These are phyloP conservation scores for Rhynchotus rufescens DNA, from an alignment of 2,797 vertebrate genomes.

Conservation along the genomic window DNA sequence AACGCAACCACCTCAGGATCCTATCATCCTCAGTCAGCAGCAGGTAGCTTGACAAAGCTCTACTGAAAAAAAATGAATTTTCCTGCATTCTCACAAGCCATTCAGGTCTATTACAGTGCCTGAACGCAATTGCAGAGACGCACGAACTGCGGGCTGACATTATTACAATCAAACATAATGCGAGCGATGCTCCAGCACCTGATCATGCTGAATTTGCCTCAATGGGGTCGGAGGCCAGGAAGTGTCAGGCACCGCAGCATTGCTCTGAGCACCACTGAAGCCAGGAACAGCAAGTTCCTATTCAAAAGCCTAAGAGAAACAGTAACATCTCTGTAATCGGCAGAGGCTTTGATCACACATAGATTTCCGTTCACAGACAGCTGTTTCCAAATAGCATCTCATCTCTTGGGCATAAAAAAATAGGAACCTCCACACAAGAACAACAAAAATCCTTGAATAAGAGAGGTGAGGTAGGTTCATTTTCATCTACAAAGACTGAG, in stretches of 20 bases:
- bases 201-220: neutral
- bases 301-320: slow-evolving; percentile 36
- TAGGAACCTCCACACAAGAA: neutral
- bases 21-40: neutral
- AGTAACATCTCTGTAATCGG: slow-evolving; percentile 75
- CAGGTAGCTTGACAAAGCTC: neutral
- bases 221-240: neutral
- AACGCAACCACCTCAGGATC: neutral
- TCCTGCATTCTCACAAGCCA: slow-evolving; percentile 37
- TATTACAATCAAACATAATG: slow-evolving; percentile 17
- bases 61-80: slow-evolving; percentile 53
- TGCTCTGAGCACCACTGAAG: neutral
- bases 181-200: slow-evolving; percentile 10
- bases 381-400: slow-evolving; percentile 71
- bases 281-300: neutral
- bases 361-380: slow-evolving; percentile 71
- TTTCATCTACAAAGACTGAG: slow-evolving; percentile 78
- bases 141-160: slow-evolving; percentile 19
- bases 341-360: slow-evolving; percentile 79
- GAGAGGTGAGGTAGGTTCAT: slow-evolving; percentile 67
- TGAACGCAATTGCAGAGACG: slow-evolving; percentile 27
- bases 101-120: slow-evolving; percentile 16
- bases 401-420: slow-evolving; percentile 59
- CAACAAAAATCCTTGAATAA: neutral
- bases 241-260: neutral